phyloP scores from a whole-genome alignment of 2,113 vertebrate genomes.

The Merops nubicus region DNA sequence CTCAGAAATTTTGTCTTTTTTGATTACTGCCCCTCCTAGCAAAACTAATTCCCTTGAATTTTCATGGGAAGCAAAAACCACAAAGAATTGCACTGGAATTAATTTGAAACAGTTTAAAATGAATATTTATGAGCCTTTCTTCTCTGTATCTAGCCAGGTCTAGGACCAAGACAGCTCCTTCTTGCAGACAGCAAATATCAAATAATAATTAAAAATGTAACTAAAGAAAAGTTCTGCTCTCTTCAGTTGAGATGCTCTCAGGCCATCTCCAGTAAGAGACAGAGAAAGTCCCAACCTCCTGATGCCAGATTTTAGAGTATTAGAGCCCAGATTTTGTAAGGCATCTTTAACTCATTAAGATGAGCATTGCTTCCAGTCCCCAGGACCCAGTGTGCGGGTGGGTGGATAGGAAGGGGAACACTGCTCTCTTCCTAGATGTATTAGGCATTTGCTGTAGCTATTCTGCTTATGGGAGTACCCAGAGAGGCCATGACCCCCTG shows the following conservation, averaged over 20 bases:
- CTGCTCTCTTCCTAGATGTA: neutral
- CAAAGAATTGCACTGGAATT: neutral
- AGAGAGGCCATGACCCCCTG: fast-evolving
- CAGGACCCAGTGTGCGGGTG: neutral
- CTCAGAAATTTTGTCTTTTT: neutral
- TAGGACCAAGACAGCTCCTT: neutral
- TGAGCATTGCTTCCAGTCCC: neutral
- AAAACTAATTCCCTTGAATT: neutral
- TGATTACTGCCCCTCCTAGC: neutral
- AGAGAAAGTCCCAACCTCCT: neutral
- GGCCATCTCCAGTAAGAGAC: neutral
- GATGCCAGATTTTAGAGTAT: neutral
- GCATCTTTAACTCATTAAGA: neutral
- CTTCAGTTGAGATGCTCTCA: neutral
- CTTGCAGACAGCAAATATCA: neutral
- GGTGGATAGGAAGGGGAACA: neutral
- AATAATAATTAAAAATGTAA: neutral
- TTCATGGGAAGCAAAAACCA: neutral
- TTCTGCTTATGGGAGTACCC: neutral
- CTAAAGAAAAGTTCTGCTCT: neutral
- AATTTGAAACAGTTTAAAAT: neutral
- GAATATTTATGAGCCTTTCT: neutral
- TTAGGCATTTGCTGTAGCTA: neutral
- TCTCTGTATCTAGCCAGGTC: neutral
- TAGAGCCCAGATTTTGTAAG: neutral